A percentile compares a stretch with the other conserved stretches of the same genome.
phyloP scores from a whole-genome alignment of 2,797 vertebrate genomes.

The Antennarius maculatus region DNA sequence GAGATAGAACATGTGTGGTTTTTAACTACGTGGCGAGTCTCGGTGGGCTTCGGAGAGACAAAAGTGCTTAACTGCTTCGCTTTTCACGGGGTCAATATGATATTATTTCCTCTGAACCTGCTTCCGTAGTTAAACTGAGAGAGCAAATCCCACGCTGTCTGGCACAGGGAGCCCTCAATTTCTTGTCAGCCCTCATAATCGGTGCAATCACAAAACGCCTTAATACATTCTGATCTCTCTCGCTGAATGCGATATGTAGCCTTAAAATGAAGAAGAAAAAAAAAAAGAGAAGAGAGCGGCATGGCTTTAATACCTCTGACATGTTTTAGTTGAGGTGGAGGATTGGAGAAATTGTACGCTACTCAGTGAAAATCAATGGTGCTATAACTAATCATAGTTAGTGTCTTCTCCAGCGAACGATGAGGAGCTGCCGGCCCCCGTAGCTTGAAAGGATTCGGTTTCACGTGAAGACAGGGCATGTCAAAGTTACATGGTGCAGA shows the following conservation, averaged over 20 bases:
- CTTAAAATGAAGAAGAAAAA: slow-evolving; percentile 27
- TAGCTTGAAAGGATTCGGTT: slow-evolving; percentile 44
- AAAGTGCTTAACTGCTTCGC: slow-evolving; percentile 85
- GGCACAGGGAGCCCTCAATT: slow-evolving; percentile 53
- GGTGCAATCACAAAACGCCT: slow-evolving; percentile 51
- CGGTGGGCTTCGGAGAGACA: slow-evolving; percentile 78
- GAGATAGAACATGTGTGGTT: slow-evolving; percentile 79
- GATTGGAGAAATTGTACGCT: slow-evolving; percentile 28
- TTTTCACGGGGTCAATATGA: slow-evolving; percentile 81
- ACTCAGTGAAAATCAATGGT: slow-evolving; percentile 55
- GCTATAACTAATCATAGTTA: slow-evolving; percentile 58
- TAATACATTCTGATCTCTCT: slow-evolving; percentile 67
- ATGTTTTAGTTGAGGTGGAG: slow-evolving; percentile 56
- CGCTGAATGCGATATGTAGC: slow-evolving; percentile 61
- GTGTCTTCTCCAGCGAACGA: slow-evolving; percentile 41
- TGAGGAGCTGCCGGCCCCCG: slow-evolving; percentile 49
- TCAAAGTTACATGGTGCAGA: slow-evolving; percentile 49
- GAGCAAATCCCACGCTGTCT: slow-evolving; percentile 80
- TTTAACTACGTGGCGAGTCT: slow-evolving; percentile 80
- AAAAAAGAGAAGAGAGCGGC: slow-evolving; percentile 1
- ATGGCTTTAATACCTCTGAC: slow-evolving; percentile 53
- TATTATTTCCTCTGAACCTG: slow-evolving; percentile 83
- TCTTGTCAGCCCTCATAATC: slow-evolving; percentile 70
- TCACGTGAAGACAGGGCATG: slow-evolving; percentile 64
- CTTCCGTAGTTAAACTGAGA: slow-evolving; percentile 79